A percentile compares a stretch with the other conserved stretches of the same genome.
phyloP scores from a whole-genome alignment of 2,888 invertebrate species.

The Xestia c-nigrum region DNA sequence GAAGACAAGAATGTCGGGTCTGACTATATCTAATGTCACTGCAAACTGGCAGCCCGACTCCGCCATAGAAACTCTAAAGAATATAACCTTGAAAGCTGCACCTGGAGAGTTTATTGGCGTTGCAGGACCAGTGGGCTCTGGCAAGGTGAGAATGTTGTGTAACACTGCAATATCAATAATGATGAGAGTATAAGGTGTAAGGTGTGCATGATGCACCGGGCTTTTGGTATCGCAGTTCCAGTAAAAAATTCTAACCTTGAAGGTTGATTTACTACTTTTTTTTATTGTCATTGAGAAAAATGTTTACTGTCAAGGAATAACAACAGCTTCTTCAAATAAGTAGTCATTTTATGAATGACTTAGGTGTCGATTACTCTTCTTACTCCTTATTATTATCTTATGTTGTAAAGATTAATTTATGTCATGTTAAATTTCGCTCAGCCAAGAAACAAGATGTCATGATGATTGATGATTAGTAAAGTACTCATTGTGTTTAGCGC shows the following conservation, averaged over 20 bases:
- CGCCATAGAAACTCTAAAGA: slow-evolving; percentile 88
- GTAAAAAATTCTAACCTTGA: background rate
- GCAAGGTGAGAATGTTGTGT: slow-evolving; percentile 88
- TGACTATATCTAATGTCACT: slow-evolving; percentile 83
- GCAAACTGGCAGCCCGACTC: slow-evolving; percentile 83
- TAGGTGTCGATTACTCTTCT: background rate
- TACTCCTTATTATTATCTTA: background rate
- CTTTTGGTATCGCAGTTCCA: background rate
- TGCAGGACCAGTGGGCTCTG: slow-evolving; percentile 94
- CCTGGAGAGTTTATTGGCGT: slow-evolving; percentile 92
- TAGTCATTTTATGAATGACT: slow-evolving; percentile 10
- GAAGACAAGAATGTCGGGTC: slow-evolving; percentile 68
- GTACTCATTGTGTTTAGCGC: background rate
- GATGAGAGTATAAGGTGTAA: background rate
- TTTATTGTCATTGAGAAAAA: background rate
- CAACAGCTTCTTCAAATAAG: slow-evolving; percentile 18
- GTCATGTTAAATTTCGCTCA: background rate
- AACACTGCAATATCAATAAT: background rate
- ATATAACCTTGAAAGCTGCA: slow-evolving; percentile 86
- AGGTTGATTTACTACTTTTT: background rate
- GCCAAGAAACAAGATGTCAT: background rate
- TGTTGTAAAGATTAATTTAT: background rate
- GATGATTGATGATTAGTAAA: background rate
- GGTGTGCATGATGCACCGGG: background rate
- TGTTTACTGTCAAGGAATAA: background rate